Evolutionary conservation across 2,113 vertebrate species (phyloP).

Genomic region (Mesocricetus auratus): DNA sequence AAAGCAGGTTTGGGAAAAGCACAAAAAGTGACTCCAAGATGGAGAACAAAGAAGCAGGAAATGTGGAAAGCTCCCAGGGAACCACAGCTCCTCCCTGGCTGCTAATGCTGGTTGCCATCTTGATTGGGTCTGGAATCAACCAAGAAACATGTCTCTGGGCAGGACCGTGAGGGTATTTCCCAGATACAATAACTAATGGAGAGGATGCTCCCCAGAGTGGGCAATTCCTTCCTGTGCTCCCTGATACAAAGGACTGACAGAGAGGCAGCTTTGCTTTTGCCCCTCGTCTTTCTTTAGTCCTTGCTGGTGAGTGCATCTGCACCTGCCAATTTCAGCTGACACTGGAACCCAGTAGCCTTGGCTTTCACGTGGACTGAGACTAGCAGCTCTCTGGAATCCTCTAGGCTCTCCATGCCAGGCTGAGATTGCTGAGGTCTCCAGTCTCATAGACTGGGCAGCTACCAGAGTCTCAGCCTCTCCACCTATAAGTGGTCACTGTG

Average conservation of each 20-base stretch:
- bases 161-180: no score
- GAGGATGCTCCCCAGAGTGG: no score
- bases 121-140: not conserved
- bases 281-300: not conserved
- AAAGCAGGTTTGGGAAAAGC: not conserved
- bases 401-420: not conserved
- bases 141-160: not conserved
- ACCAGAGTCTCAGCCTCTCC: no score
- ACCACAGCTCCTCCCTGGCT: accelerated
- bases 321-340: no score
- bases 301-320: not conserved
- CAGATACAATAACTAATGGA: not conserved
- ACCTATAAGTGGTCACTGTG: not conserved
- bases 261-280: not conserved
- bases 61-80: no score
- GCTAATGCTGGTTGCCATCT: not conserved
- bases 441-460: not conserved
- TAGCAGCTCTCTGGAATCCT: no score
- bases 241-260: not conserved
- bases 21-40: not conserved
- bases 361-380: not conserved
- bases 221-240: not conserved
- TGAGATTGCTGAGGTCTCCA: not conserved
- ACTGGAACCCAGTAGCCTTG: no score
- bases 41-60: not conserved